A percentile compares a stretch with the other conserved stretches of the same genome.
Evolutionary conservation across 2,113 vertebrate species (phyloP).

Genomic region (Carettochelys insculpta): DNA sequence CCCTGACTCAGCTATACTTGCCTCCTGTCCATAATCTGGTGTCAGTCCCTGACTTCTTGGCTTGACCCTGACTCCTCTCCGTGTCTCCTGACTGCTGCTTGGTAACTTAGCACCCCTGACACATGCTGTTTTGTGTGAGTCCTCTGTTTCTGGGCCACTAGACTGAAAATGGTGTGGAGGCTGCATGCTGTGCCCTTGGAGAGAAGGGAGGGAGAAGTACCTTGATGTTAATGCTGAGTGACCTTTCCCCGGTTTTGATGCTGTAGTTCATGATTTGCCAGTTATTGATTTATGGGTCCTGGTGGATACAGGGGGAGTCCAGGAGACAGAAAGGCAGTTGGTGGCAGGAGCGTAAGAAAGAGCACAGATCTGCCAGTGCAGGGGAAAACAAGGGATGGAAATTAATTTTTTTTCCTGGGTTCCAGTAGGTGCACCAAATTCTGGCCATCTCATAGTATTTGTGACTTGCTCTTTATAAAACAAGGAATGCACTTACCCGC

Average conservation of each 20-base stretch:
- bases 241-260: neutral
- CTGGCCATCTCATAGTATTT: neutral
- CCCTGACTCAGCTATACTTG: neutral
- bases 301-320: neutral
- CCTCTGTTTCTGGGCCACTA: neutral
- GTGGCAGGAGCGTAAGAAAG: neutral
- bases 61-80: no score
- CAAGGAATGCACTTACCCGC: neutral
- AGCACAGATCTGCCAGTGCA: rapidly evolving
- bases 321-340: neutral
- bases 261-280: neutral
- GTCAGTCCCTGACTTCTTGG: neutral
- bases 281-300: neutral
- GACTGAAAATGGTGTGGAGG: neutral
- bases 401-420: neutral
- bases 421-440: neutral
- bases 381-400: neutral
- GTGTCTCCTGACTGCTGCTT: neutral
- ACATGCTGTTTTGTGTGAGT: neutral
- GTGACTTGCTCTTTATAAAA: rapidly evolving
- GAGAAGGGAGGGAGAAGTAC: neutral
- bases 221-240: neutral
- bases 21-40: neutral
- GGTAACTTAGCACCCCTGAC: neutral
- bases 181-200: neutral